phyloP scores from a whole-genome alignment of 2,797 vertebrate genomes.

The Mus minutoides region DNA sequence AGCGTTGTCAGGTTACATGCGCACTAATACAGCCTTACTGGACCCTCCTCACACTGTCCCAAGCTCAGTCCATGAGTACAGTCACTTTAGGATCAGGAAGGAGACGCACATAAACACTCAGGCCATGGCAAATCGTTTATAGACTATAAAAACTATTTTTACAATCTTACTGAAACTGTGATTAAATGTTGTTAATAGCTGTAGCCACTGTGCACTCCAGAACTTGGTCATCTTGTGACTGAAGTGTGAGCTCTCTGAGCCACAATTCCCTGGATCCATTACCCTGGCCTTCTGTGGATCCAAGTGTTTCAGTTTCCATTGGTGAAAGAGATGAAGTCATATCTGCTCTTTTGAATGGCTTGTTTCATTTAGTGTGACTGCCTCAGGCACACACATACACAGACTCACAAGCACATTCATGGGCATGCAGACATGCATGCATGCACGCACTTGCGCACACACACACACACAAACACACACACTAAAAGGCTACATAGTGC shows the following conservation, averaged over 20 bases:
- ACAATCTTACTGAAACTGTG: constrained; percentile 14
- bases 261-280: not conserved
- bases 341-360: not conserved
- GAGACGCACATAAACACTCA: not conserved
- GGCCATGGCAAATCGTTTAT: not conserved
- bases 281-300: not conserved
- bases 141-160: not conserved
- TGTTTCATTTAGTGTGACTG: not conserved
- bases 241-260: not conserved
- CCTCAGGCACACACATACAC: not conserved
- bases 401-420: not conserved
- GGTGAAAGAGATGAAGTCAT: not conserved
- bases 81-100: not conserved
- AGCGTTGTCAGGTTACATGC: no score
- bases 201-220: not conserved
- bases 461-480: no score
- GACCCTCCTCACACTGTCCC: not conserved
- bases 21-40: not conserved
- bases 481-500: not conserved
- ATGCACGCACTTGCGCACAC: not conserved
- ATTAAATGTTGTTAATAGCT: not conserved
- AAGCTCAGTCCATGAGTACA: not conserved
- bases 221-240: not conserved
- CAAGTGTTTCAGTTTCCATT: not conserved
- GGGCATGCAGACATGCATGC: not conserved